phyloP scores from a whole-genome alignment of 2,888 invertebrate genomes.

The Atherix ibis region DNA sequence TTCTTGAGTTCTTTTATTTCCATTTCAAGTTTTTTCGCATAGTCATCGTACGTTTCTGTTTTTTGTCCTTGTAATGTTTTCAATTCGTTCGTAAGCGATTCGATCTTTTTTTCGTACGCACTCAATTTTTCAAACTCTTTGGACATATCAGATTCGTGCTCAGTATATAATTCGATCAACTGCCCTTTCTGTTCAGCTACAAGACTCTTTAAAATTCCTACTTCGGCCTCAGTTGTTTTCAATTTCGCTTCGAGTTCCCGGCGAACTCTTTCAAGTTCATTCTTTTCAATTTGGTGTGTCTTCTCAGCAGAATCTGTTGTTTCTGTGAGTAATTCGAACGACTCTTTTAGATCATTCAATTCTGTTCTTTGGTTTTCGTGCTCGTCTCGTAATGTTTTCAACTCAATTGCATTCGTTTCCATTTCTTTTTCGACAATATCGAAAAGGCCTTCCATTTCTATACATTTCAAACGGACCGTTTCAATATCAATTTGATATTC shows the following conservation, averaged over 20 bases:
- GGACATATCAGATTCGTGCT: constrained; percentile 21
- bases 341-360: too few relatives aligned
- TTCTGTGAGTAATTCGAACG: neutral
- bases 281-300: neutral
- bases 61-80: constrained; percentile 35
- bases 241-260: constrained; percentile 21
- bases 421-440: constrained; percentile 35
- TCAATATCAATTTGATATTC: constrained; percentile 15
- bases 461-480: constrained; percentile 16
- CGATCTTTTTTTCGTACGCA: constrained; percentile 26
- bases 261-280: constrained; percentile 17
- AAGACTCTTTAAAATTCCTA: constrained; percentile 25
- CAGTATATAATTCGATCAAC: constrained; percentile 26
- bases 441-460: constrained; percentile 33
- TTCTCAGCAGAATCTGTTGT: constrained; percentile 9
- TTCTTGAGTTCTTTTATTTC: constrained; percentile 20
- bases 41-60: constrained; percentile 18
- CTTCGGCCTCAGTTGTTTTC: constrained; percentile 23
- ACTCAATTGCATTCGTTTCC: constrained; percentile 34
- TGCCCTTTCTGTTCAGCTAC: constrained; percentile 31
- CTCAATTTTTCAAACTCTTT: constrained; percentile 17
- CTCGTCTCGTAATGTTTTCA: constrained; percentile 33
- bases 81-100: constrained; percentile 32
- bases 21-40: constrained; percentile 15
- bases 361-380: neutral